Evolutionary conservation across 1,140 invertebrate species (phyloP), one percentile per base, ranked within the genome.

Genomic region (Dendrolimus kikuchii): DNA sequence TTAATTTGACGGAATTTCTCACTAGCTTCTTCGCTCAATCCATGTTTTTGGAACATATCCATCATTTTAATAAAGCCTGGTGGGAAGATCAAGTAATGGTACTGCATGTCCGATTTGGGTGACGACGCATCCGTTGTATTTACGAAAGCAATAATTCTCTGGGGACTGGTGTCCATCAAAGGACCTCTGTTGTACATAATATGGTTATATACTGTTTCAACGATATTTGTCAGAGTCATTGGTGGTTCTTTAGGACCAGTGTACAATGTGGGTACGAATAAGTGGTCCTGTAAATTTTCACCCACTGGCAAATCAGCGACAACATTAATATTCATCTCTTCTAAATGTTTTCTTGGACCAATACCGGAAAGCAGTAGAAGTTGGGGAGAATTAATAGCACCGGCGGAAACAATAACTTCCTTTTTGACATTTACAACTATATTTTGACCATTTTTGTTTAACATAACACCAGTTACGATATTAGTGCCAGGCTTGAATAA

Each of bases 301-400:
- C 92, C 92, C 0, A 92, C 92, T 59, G 84, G 88, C 10, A 90
- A 82, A 66, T 93, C 89, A 46, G 88, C 74, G 41, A 92, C 76
- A 0, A 91, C 82, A 0, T 86, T 62, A 40, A 93, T 92, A 2
- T 90, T 89, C 6, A 93, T 64, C 41, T 90, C 78, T 49, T 90
- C 71, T 6, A 96, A 82, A 57, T 95, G 91, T 37, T 91, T 81
- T 53, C 71, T 88, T 0, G 93, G 93, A 7, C 94, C 94, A 38
- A 95, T 89, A 37, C 94, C 94, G 4, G 93, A 94, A 0, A 94
- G 68, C 90, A 95, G 91, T 0, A 95, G 71, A 5, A 95, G 55
- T 60, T 93, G 91, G 4, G 93, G 91, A 0, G 91, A 89, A 62
- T 93, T 92, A 7, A 94, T 89, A 4, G 91, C 88, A 7, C 93